Evolutionary conservation across 2,113 vertebrate species (phyloP), one percentile per base, ranked within the genome.

Genomic region (Oreocharis arfaki): DNA sequence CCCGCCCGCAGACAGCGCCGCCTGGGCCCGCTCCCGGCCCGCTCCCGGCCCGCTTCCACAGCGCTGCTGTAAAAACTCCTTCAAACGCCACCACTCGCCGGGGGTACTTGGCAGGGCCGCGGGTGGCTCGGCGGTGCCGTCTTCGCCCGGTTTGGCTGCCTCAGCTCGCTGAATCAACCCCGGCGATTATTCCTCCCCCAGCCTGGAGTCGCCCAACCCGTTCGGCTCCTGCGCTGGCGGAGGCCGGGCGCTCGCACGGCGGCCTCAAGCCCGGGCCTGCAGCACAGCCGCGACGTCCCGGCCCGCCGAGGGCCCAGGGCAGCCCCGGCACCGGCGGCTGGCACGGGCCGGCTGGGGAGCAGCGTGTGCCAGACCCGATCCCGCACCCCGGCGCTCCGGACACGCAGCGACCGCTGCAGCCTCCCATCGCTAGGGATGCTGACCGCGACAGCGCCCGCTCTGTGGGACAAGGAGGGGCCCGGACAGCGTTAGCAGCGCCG

Each of bases 111-210:
- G 81, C 68, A 37, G 80, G 26, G 90, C 39, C 8, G 33, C 8
- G 17, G 74, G 90, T 73, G 44, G 24, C 87, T 75, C 78, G 12
- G 65, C 79, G 10, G 30, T 71, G 80, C 89, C 94, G 59, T 82
- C 89, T 92, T 70, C 68, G 42, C 96, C 93, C 50, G 19, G 17
- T 79, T 78, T 74, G 90, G 75, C 93, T 61, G 95, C 69, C 86
- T 82, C 46, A 21, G 83, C 92, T 90, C 84, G 67, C 77, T 92
- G 84, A 81, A 89, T 74, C 80, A 92, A 70, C 61, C 73, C 75
- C 26, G 52, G 73, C 4, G 74, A 95, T 84, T 95, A 86, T 96
- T 96, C 97, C 97, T 95, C 96, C 97, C 93, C 87, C 95, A 46
- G 91, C 74, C 61, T 37, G 35, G 77, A 97, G 97, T 92, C 74